Conservation (phyloP, 2,888 invertebrate species). For the Drosophila kuntzei region DNA sequence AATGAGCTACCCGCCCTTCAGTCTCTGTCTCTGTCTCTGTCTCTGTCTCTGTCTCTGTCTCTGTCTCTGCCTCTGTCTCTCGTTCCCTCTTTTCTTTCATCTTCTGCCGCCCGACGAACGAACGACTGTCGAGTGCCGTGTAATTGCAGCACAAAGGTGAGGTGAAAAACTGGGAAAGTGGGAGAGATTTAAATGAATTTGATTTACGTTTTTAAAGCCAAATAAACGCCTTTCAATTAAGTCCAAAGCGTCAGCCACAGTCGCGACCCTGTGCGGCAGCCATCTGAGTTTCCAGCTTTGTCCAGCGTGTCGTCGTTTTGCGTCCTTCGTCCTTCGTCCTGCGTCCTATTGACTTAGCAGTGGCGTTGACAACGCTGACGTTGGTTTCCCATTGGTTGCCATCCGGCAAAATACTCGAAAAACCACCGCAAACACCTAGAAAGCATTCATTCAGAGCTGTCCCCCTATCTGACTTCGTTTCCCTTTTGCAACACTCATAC, state of each 20-base stretch:
- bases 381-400: slow-evolving; percentile 50
- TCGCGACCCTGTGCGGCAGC: slow-evolving; percentile 42
- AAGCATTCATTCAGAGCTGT: slow-evolving; percentile 76
- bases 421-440: slow-evolving; percentile 80
- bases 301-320: slow-evolving; percentile 1
- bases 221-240: slow-evolving; percentile 83
- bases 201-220: slow-evolving; percentile 83
- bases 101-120: background rate
- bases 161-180: background rate
- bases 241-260: slow-evolving; percentile 65
- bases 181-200: slow-evolving; percentile 80
- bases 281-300: slow-evolving; percentile 25
- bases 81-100: slow-evolving; percentile 1
- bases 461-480: too few species aligned
- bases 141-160: slow-evolving; percentile 76
- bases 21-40: too few species aligned
- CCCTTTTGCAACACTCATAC: slow-evolving; percentile 74
- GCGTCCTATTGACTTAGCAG: slow-evolving; percentile 74
- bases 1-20: slow-evolving; percentile 59
- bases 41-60: too few species aligned
- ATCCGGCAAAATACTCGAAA: slow-evolving; percentile 74
- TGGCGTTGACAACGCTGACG: slow-evolving; percentile 73
- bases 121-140: slow-evolving; percentile 70
- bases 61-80: too few species aligned
- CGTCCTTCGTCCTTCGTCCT: slow-evolving; percentile 10